Base-by-base conservation (phyloP, 2,888 invertebrate genomes). In the Iselma pallidipennis region DNA sequence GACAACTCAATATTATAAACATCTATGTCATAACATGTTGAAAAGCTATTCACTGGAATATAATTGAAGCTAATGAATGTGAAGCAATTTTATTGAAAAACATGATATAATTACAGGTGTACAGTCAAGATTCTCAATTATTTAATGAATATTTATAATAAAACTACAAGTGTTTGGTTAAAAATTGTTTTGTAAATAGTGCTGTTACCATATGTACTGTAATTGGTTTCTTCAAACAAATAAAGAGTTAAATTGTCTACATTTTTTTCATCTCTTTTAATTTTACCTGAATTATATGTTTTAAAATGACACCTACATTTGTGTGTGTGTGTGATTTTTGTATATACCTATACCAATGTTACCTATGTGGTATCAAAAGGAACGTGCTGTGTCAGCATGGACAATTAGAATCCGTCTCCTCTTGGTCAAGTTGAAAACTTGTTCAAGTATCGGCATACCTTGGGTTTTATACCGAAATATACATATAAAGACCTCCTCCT, bases 341-440 rank as follows among this genome's bases (percentile, higher is more conserved):
- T 3, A 29, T 29, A 37, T 37, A 16, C 16, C 7, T 16, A 37
- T 37, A n/a, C 25, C 25, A 25, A 25, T 25, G 25, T 25, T 25
- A 25, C 6, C 6, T 3, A 4, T 25, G n/a, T n/a, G n/a, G n/a
- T 25, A 25, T 25, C 25, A 33, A 56, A 62, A 63, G 64, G 60
- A 66, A 68, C 57, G 49, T 57, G 68, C 66, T 65, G 66, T 55
- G 68, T 68, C 68, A 68, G 58, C 63, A 49, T 61, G 53, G 54
- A 66, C 68, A 66, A 68, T 68, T 68, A 68, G 68, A 62, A 66
- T 65, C 57, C 57, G 64, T 66, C 63, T 59, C 54, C n/a, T 45
- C 3, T 21, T 45, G 10, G 49, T 29, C 53, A 33, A 63, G 31
- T 51, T 60, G 55, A 48, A 49, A 60, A 65, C 57, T 58, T 51